Evolutionary conservation across 2,888 invertebrate genomes (phyloP), one percentile per base, ranked within the genome.

Genomic region (Patella depressa): DNA sequence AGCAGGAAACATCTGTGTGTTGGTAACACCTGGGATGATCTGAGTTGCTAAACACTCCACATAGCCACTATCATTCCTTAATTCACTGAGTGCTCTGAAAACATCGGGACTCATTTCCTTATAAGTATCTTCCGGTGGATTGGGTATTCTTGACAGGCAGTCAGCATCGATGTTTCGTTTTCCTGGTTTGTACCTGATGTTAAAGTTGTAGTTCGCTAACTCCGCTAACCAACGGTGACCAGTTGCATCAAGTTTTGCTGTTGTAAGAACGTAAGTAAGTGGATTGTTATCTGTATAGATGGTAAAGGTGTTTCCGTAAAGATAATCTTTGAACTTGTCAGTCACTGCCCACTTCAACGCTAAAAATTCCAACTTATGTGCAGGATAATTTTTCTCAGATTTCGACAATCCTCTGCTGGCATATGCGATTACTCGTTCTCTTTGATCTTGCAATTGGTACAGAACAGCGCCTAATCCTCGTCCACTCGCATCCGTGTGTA

Each of bases 261-360:
- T 71, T 2, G 76, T 74, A 2, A 79, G 70, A 4, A 74, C 65
- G 24, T 65, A n/a, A 0, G n/a, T 65, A n/a, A 65, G 24, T 11
- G 65, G 65, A 14, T 65, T 65, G n/a, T n/a, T n/a, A n/a, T n/a
- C n/a, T n/a, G n/a, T n/a, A n/a, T n/a, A n/a, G n/a, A n/a, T n/a
- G n/a, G n/a, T n/a, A n/a, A n/a, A n/a, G n/a, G n/a, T n/a, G n/a
- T n/a, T n/a, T n/a, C n/a, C n/a, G n/a, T n/a, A n/a, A n/a, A n/a
- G n/a, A n/a, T n/a, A n/a, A n/a, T n/a, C n/a, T n/a, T n/a, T n/a
- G n/a, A n/a, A n/a, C n/a, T n/a, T n/a, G 65, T 65, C 80, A 19
- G 70, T 55, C 12, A 79, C 75, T 17, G 79, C 76, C 80, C 79
- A 79, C 34, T 80, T 80, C 2, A 80, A 53, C 54, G 80, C 80